Conservation (phyloP, 2,888 invertebrate species). For the Alloscopus bannaensis region DNA sequence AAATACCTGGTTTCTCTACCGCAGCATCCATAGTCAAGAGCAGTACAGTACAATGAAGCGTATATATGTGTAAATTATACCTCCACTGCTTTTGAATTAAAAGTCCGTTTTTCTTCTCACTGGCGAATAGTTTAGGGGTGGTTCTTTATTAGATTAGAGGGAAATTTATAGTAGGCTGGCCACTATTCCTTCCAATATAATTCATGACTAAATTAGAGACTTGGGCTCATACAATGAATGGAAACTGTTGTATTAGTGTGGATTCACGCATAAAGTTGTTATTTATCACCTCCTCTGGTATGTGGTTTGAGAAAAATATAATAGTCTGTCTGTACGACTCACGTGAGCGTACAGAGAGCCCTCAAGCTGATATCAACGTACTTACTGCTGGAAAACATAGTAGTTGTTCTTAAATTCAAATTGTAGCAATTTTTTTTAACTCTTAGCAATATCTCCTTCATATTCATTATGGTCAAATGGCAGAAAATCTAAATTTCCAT, state of each 20-base stretch:
- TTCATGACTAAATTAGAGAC: slow-evolving; percentile 41
- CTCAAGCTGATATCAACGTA: not conserved
- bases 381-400: not conserved
- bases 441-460: too few relatives aligned
- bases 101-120: not conserved
- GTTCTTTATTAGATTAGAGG: slow-evolving; percentile 48
- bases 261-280: slow-evolving; percentile 11
- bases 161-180: slow-evolving; percentile 51
- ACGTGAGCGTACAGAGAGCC: too few relatives aligned
- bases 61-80: not conserved
- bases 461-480: too few relatives aligned
- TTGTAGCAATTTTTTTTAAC: not conserved
- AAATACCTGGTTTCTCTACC: slow-evolving; percentile 19
- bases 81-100: not conserved
- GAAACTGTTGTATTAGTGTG: slow-evolving; percentile 12
- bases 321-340: not conserved
- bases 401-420: not conserved
- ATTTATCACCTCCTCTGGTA: slow-evolving; percentile 9
- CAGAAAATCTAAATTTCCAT: too few relatives aligned
- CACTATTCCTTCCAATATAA: slow-evolving; percentile 24
- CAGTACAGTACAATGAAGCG: too few relatives aligned
- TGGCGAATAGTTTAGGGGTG: slow-evolving; percentile 10
- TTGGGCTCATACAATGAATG: slow-evolving; percentile 14
- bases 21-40: too few relatives aligned
- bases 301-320: slow-evolving; percentile 10